Conservation (phyloP, 2,797 vertebrate species). For the Zalophus californianus region DNA sequence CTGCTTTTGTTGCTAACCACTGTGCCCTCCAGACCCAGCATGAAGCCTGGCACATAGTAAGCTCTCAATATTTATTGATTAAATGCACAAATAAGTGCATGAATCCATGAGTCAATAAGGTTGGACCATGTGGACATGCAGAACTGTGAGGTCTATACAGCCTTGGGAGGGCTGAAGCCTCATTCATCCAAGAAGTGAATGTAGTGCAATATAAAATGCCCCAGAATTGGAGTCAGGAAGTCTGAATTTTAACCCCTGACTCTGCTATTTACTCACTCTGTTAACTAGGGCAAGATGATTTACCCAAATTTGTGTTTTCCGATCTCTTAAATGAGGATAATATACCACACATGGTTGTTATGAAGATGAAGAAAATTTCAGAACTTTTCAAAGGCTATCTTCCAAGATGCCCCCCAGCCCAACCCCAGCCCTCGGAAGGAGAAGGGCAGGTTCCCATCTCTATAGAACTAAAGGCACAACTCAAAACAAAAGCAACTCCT, state of each 20-base stretch:
- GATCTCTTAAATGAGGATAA: not conserved
- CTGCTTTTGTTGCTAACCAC: not conserved
- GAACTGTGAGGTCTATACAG: not conserved
- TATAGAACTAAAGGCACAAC: not conserved
- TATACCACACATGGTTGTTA: not conserved
- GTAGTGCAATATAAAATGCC: not conserved
- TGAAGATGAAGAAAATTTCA: not conserved
- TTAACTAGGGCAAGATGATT: not conserved
- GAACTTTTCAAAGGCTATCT: slow-evolving; percentile 7
- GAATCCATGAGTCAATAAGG: not conserved
- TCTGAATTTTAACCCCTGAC: not conserved
- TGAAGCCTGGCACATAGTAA: not conserved
- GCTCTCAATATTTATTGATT: not conserved
- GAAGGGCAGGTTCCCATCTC: not conserved
- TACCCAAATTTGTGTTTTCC: not conserved
- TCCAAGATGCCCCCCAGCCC: not conserved
- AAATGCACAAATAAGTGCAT: not conserved
- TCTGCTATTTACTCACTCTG: slow-evolving; percentile 24
- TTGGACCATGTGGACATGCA: not conserved
- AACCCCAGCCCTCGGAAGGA: not conserved
- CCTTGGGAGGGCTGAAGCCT: not conserved
- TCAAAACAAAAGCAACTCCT: slow-evolving; percentile 31
- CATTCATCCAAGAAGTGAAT: not conserved
- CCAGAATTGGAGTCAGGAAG: not conserved
- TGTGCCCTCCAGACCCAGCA: not conserved